Evolutionary conservation across 1,140 invertebrate genomes (phyloP).

Genomic region (Pseudomyrmex gracilis): DNA sequence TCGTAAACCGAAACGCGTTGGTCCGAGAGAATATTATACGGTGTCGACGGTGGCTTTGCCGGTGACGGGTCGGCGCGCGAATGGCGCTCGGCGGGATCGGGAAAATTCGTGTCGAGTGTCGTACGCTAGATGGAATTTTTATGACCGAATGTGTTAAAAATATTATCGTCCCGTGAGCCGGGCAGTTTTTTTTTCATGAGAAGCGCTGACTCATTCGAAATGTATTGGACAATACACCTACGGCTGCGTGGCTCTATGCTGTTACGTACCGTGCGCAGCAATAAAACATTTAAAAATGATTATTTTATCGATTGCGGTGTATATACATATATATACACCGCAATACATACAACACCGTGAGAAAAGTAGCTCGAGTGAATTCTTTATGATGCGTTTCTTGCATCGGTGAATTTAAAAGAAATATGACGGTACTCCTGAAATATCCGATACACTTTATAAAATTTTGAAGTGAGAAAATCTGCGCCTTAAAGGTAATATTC

Average conservation of each 20-base stretch:
- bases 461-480: too few relatives aligned
- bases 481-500: too few relatives aligned
- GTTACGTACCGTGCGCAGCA: background rate
- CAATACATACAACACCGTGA: background rate
- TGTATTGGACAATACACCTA: slow-evolving; percentile 56
- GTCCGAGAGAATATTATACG: slow-evolving; percentile 42
- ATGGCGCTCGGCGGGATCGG: slow-evolving; percentile 5
- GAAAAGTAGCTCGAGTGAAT: slow-evolving; percentile 27
- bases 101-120: slow-evolving; percentile 29
- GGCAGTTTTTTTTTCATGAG: background rate
- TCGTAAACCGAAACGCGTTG: slow-evolving; percentile 48
- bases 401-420: slow-evolving; percentile 8
- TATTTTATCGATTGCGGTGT: slow-evolving; percentile 9
- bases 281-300: slow-evolving; percentile 43
- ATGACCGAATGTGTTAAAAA: slow-evolving; percentile 58
- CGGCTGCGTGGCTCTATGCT: background rate
- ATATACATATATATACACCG: too few relatives aligned
- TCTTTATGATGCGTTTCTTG: slow-evolving; percentile 20
- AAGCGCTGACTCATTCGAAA: slow-evolving; percentile 43
- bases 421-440: background rate
- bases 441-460: background rate
- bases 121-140: slow-evolving; percentile 52
- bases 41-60: slow-evolving; percentile 2
- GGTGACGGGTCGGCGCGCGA: slow-evolving; percentile 20
- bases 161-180: slow-evolving; percentile 32